Evolutionary conservation across 2,113 vertebrate genomes (phyloP), one percentile per base, ranked within the genome.

Genomic region (Pangasianodon gigas): DNA sequence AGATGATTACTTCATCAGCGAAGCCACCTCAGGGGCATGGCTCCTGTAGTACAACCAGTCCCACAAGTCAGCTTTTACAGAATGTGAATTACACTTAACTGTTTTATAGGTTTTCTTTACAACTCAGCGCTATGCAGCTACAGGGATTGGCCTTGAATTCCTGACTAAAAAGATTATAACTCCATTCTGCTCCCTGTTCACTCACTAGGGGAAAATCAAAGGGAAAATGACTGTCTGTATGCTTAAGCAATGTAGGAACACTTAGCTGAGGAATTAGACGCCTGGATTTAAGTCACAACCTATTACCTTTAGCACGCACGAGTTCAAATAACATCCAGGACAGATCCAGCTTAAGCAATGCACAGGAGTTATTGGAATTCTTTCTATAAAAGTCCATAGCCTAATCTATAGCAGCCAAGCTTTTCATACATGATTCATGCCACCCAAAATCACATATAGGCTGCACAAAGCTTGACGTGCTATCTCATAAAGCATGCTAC

Each of bases 121-220:
- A 90, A 88, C 67, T 88, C 51, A 85, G 86, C 51, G 87, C 54
- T 41, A 67, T 24, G 79, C 88, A 77, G 87, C 85, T 92, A 88
- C 83, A 51, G 80, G 75, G 89, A 82, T 88, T 88, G 56, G 87
- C 84, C 88, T 87, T 88, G 91, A 94, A 92, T 92, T 91, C 80
- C 81, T 84, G 85, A 85, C 90, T 92, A 92, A 93, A 79, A 48
- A 74, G 88, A 90, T 93, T 88, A 93, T 83, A 89, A 91, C 91
- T 88, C 86, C 86, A 51, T 83, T 46, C n/a, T 58, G 74, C 51
- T 44, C 44, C 5, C 75, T 18, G 51, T 37, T 75, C 86, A 92
- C 71, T 83, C 37, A 54, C 79, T 83, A 85, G 32, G n/a, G 81
- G 89, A 74, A 21, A 44, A 54, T 24, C 8, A 65, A 85, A 56